These are phyloP conservation scores for Tragulus kanchil DNA, from an alignment of 2,113 vertebrate genomes.

Conservation along the genomic window DNA sequence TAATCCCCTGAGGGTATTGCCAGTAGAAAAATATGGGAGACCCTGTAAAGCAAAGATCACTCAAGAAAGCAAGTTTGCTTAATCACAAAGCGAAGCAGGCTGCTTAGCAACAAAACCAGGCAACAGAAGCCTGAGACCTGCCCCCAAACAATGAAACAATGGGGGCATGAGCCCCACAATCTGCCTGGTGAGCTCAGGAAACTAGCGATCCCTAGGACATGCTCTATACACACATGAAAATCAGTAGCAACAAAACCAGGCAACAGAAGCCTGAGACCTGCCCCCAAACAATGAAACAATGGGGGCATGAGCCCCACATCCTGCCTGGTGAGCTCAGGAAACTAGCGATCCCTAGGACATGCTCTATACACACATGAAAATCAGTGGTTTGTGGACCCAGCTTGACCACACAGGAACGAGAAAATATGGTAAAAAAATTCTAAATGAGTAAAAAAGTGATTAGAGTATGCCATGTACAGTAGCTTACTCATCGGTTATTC, in stretches of 20 bases:
- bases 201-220: not conserved
- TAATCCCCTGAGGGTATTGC: not conserved
- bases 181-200: not conserved
- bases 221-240: not conserved
- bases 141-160: not conserved
- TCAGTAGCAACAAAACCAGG: not conserved
- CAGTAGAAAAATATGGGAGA: not conserved
- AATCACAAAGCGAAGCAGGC: not conserved
- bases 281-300: not conserved
- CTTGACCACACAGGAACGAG: not conserved
- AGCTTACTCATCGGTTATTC: not conserved
- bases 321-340: not conserved
- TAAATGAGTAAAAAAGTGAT: too few species aligned
- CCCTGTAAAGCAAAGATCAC: not conserved
- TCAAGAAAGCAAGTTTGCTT: not conserved
- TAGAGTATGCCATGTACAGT: not conserved
- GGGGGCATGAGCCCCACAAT: not conserved
- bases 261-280: not conserved
- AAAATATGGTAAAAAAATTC: not conserved
- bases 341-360: not conserved
- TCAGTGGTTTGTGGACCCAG: not conserved
- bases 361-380: not conserved
- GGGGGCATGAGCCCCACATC: not conserved
- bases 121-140: not conserved
- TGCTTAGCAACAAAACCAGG: not conserved